A percentile compares a stretch with the other conserved stretches of the same genome.
phyloP scores from a whole-genome alignment of 2,113 vertebrate species.

The Planiliza haematocheilus region DNA sequence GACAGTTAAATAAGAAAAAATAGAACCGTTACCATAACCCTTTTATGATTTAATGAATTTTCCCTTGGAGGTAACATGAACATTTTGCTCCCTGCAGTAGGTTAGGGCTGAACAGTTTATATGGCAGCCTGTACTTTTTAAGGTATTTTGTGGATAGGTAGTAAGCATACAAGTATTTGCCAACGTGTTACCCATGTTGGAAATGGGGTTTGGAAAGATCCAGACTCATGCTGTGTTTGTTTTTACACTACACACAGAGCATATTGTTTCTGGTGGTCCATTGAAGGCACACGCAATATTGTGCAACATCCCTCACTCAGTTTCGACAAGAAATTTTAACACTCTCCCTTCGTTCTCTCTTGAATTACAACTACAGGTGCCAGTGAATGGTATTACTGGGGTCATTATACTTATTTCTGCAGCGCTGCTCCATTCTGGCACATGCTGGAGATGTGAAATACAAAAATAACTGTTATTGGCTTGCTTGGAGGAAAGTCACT shows the following conservation, averaged over 20 bases:
- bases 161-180: neutral
- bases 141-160: no score
- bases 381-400: neutral
- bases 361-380: no score
- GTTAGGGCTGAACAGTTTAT: no score
- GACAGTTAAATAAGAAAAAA: no score
- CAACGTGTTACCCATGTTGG: neutral
- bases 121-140: neutral
- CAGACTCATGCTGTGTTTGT: neutral
- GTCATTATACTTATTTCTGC: neutral
- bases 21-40: no score
- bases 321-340: neutral
- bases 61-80: no score
- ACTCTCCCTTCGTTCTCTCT: neutral
- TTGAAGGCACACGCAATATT: neutral
- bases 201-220: neutral
- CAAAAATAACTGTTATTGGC: slow-evolving; percentile 1
- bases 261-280: neutral
- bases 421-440: neutral
- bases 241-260: neutral
- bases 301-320: neutral
- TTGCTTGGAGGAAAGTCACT: neutral
- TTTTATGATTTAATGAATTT: no score
- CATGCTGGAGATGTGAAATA: neutral
- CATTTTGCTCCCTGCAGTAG: no score